phyloP scores from a whole-genome alignment of 2,113 vertebrate genomes.

The Dipodomys spectabilis region DNA sequence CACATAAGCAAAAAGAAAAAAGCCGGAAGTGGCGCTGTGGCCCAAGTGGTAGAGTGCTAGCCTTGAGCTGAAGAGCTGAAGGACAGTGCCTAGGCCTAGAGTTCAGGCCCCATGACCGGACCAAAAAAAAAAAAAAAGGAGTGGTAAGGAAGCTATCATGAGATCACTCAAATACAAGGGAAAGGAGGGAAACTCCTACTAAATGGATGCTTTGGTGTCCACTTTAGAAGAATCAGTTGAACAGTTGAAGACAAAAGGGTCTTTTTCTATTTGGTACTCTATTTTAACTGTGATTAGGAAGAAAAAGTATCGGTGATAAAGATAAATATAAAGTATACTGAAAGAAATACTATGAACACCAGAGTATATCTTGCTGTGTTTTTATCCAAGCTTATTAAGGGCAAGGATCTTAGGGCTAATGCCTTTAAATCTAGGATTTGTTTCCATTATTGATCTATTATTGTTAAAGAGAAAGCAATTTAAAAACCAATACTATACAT shows the following conservation, averaged over 20 bases:
- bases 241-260: constrained; percentile 18
- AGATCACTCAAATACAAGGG: background rate
- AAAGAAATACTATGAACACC: constrained; percentile 8
- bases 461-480: background rate
- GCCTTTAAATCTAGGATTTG: constrained; percentile 54
- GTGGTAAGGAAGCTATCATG: constrained; percentile 43
- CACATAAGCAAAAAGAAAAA: too few relatives aligned
- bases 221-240: constrained; percentile 47
- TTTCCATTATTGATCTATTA: constrained; percentile 25
- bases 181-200: constrained; percentile 5
- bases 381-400: constrained; percentile 5
- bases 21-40: too few relatives aligned
- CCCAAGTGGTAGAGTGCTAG: too few relatives aligned
- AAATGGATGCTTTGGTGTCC: constrained; percentile 16
- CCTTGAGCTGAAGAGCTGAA: too few relatives aligned
- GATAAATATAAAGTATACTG: constrained; percentile 38
- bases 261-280: constrained; percentile 33
- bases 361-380: background rate
- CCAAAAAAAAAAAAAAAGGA: background rate
- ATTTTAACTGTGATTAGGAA: constrained; percentile 49
- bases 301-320: constrained; percentile 4
- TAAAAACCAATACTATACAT: background rate
- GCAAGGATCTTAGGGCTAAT: background rate
- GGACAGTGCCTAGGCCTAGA: too few relatives aligned
- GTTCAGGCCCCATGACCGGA: too few relatives aligned